These are phyloP conservation scores for Astreopora myriophthalma DNA, from an alignment of 64 coral and sea anemone species.

Conservation along the genomic window DNA sequence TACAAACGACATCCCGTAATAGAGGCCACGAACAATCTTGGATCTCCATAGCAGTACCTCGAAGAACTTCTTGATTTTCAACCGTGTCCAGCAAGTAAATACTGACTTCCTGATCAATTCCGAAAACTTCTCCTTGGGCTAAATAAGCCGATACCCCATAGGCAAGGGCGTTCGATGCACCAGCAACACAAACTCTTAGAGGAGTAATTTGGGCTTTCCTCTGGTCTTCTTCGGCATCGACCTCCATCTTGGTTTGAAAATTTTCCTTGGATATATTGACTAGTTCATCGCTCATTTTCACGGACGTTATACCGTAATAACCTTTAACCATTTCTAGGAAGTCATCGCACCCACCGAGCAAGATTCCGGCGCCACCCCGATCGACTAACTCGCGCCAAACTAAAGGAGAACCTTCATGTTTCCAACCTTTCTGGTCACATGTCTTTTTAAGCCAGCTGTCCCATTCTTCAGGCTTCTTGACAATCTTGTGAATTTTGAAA, in stretches of 20 bases:
- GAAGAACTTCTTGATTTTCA: conserved; percentile 55
- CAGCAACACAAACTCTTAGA: conserved; percentile 73
- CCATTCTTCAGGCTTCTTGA: conserved; percentile 87
- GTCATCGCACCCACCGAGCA: conserved; percentile 90
- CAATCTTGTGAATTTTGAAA: conserved; percentile 95
- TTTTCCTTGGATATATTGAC: conserved; percentile 88
- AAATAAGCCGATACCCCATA: conserved; percentile 80
- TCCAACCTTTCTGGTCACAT: conserved; percentile 87
- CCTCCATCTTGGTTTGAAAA: conserved; percentile 74
- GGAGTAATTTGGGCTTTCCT: conserved; percentile 67
- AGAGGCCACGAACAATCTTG: conserved; percentile 92
- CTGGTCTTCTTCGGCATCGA: conserved; percentile 82
- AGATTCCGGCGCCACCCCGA: conserved; percentile 82
- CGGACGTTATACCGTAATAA: conserved; percentile 89
- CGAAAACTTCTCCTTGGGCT: conserved; percentile 90
- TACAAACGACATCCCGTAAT: conserved; percentile 66
- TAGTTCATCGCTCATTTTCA: conserved; percentile 83
- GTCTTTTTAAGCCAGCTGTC: conserved; percentile 67
- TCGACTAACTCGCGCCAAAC: conserved; percentile 97
- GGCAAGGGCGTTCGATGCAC: conserved; percentile 69
- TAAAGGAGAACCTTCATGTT: conserved; percentile 78
- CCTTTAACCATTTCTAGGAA: conserved; percentile 94
- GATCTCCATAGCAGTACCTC: conserved; percentile 87
- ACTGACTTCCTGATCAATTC: conserved; percentile 74
- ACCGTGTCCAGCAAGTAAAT: conserved; percentile 80